These are phyloP conservation scores for Drosophila pseudoobscura DNA, from an alignment of 1,140 invertebrate species.

Conservation along the genomic window DNA sequence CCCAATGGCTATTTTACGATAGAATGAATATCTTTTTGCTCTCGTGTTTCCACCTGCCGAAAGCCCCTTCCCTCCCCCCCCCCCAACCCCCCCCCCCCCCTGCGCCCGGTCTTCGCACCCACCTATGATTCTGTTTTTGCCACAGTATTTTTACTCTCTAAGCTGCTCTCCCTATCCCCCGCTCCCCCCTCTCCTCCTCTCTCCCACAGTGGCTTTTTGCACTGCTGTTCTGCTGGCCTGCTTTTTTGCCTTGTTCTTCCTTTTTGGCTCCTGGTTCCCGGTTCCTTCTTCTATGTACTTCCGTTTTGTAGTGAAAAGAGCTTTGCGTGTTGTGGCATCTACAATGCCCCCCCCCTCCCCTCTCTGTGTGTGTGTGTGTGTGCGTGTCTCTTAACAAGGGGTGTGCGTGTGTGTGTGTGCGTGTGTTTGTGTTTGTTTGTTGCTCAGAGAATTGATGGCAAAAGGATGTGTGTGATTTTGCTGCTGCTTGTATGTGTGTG, in stretches of 20 bases:
- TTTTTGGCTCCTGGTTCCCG: constrained; percentile 46
- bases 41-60: constrained; percentile 36
- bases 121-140: constrained; percentile 56
- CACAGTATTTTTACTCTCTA: constrained; percentile 78
- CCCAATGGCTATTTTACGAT: constrained; percentile 79
- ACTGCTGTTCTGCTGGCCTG: constrained; percentile 33
- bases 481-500: constrained; percentile 30
- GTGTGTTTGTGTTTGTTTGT: constrained; percentile 70
- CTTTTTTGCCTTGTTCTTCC: constrained; percentile 50
- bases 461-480: constrained; percentile 81
- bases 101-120: neutral
- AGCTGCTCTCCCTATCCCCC: constrained; percentile 53
- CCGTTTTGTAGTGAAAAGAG: constrained; percentile 80
- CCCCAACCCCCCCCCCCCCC: constrained; percentile 9
- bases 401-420: constrained; percentile 30
- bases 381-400: constrained; percentile 14
- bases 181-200: neutral
- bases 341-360: neutral
- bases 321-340: constrained; percentile 76
- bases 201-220: too few relatives aligned
- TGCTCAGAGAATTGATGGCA: constrained; percentile 80
- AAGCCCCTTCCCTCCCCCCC: constrained; percentile 4
- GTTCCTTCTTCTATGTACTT: constrained; percentile 73
- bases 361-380: constrained; percentile 31
- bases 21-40: constrained; percentile 77